Conservation (phyloP, 37 sponge, comb jelly and placozoan genomes). For the Petrosia ficiformis region DNA sequence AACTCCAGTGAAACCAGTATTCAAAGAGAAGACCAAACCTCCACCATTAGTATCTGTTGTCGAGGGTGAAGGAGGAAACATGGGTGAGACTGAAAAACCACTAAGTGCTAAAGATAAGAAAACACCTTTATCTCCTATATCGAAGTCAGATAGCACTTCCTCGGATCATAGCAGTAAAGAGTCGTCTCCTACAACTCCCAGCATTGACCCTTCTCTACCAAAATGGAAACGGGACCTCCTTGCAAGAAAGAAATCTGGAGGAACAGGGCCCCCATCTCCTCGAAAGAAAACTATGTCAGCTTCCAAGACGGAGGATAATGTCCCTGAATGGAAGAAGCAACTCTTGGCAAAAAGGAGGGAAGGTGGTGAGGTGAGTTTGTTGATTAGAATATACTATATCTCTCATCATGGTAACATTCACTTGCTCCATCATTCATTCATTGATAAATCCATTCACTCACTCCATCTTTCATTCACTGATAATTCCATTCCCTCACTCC, state of each 20-base stretch:
- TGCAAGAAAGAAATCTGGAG: conserved; percentile 6
- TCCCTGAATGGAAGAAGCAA: conserved; percentile 52
- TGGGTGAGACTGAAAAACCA: background rate
- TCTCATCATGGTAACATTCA: conserved; percentile 11
- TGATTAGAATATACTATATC: background rate
- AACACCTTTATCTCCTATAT: background rate
- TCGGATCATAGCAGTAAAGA: conserved; percentile 4
- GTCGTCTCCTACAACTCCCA: background rate
- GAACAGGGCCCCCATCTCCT: background rate
- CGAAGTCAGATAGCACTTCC: conserved; percentile 30
- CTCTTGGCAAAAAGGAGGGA: conserved; percentile 21
- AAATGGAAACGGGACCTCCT: conserved; percentile 59
- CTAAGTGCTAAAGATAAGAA: background rate
- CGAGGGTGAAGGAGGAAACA: background rate
- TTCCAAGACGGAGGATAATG: conserved; percentile 9
- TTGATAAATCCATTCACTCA: no score
- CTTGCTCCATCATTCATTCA: no score
- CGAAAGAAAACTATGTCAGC: background rate
- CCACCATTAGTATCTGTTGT: background rate
- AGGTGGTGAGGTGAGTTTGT: background rate
- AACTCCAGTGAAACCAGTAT: background rate
- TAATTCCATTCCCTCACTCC: no score
- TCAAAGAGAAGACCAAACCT: background rate
- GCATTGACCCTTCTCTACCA: conserved; percentile 31
- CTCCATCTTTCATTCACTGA: no score